These are phyloP conservation scores for Anser brachyrhynchus DNA, from an alignment of 2,113 vertebrate species.

Conservation along the genomic window DNA sequence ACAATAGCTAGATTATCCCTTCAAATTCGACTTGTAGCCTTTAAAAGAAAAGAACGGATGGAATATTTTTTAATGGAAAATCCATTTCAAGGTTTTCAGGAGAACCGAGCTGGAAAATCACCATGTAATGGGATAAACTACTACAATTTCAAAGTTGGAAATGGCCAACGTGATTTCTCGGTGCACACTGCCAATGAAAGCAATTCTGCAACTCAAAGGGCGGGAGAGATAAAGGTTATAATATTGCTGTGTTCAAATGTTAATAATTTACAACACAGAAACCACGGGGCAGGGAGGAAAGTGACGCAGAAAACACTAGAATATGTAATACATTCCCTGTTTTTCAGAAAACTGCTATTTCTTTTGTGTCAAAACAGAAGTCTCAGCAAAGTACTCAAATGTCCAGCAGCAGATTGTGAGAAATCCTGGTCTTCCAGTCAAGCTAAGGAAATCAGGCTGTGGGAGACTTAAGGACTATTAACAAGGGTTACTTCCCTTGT, in stretches of 20 bases:
- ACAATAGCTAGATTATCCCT: conserved; percentile 19
- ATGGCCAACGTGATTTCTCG: neutral
- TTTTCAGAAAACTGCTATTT: neutral
- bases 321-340: neutral
- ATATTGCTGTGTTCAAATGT: neutral
- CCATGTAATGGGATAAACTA: conserved; percentile 37
- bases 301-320: neutral
- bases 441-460: neutral
- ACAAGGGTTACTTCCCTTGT: neutral
- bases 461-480: neutral
- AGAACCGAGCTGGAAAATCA: conserved; percentile 47
- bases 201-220: conserved; percentile 9
- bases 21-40: neutral
- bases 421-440: neutral
- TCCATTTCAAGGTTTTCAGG: conserved; percentile 31
- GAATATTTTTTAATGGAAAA: conserved; percentile 33
- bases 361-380: neutral
- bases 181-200: neutral
- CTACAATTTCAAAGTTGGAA: conserved; percentile 42
- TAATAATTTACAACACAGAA: conserved; percentile 24
- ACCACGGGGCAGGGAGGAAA: neutral
- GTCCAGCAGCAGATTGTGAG: neutral
- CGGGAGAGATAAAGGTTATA: neutral
- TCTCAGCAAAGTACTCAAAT: neutral
- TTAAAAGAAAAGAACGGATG: neutral